Evolutionary conservation across 1,140 invertebrate species (phyloP).

Genomic region (Drosophila auraria): DNA sequence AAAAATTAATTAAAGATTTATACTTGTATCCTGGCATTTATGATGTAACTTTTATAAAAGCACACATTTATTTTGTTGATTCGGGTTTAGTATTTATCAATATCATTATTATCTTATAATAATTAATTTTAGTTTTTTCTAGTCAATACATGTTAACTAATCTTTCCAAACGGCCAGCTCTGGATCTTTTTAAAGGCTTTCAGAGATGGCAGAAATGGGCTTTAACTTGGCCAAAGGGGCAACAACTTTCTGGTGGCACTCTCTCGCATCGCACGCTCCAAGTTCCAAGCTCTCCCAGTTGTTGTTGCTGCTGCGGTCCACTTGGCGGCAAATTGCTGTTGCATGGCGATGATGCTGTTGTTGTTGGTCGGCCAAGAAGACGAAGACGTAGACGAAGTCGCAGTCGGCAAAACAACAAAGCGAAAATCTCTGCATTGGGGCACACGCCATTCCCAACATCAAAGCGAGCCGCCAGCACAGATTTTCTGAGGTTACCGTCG

Average conservation of each 20-base stretch:
- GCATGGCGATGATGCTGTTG: slow-evolving; percentile 63
- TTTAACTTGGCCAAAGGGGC: slow-evolving; percentile 29
- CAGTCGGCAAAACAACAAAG: slow-evolving; percentile 82
- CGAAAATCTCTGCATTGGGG: slow-evolving; percentile 84
- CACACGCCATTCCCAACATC: slow-evolving; percentile 85
- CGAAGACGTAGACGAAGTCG: slow-evolving; percentile 50
- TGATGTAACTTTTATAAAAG: too few species aligned
- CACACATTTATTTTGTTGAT: too few species aligned
- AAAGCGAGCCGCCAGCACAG: slow-evolving; percentile 80
- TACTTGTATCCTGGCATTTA: too few species aligned
- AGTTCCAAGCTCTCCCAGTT: slow-evolving; percentile 26
- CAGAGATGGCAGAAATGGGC: slow-evolving; percentile 17
- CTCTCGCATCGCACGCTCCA: slow-evolving; percentile 47
- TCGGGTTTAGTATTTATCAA: too few species aligned
- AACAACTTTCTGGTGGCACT: slow-evolving; percentile 48
- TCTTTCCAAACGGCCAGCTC: background rate
- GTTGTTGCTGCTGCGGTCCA: slow-evolving; percentile 54
- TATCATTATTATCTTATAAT: background rate
- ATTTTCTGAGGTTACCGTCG: slow-evolving; percentile 84
- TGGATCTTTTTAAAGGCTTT: background rate
- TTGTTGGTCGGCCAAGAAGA: slow-evolving; percentile 13
- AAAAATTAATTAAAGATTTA: too few species aligned
- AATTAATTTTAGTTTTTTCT: too few species aligned
- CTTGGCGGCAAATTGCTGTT: slow-evolving; percentile 80
- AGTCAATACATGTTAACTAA: background rate